Conservation (phyloP, 2,113 vertebrate species). For the Brachyhypopomus occidentalis region DNA sequence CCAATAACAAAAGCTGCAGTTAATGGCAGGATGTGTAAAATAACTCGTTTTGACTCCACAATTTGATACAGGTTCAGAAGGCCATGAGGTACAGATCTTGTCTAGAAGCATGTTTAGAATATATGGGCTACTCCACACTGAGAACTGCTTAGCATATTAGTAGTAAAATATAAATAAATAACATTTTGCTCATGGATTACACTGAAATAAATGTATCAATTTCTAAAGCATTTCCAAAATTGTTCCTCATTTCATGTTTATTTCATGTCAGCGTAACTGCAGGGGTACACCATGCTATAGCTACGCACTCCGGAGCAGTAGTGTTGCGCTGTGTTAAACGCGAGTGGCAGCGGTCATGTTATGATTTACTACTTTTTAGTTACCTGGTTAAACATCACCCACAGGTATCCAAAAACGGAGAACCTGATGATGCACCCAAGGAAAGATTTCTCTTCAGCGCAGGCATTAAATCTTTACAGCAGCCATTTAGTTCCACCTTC, state of each 20-base stretch:
- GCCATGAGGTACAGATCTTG: background rate
- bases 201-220: background rate
- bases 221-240: background rate
- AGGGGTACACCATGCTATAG: background rate
- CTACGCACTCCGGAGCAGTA: background rate
- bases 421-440: background rate
- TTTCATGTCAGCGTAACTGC: background rate
- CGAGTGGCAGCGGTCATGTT: background rate
- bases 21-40: slow-evolving; percentile 11
- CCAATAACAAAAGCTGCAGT: background rate
- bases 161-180: background rate
- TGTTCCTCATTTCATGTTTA: background rate
- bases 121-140: background rate
- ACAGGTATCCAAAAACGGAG: background rate
- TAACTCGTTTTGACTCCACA: background rate
- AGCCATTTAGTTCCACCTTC: background rate
- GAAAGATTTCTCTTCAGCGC: background rate
- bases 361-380: background rate
- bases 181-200: no score
- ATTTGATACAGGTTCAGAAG: background rate
- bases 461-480: background rate
- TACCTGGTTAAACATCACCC: background rate
- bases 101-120: background rate
- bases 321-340: background rate
- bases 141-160: background rate